Percentiles rank a stretch among this genome's conserved stretches.
Evolutionary conservation across 2,888 invertebrate species (phyloP).

Genomic region (Conistra vaccinii): DNA sequence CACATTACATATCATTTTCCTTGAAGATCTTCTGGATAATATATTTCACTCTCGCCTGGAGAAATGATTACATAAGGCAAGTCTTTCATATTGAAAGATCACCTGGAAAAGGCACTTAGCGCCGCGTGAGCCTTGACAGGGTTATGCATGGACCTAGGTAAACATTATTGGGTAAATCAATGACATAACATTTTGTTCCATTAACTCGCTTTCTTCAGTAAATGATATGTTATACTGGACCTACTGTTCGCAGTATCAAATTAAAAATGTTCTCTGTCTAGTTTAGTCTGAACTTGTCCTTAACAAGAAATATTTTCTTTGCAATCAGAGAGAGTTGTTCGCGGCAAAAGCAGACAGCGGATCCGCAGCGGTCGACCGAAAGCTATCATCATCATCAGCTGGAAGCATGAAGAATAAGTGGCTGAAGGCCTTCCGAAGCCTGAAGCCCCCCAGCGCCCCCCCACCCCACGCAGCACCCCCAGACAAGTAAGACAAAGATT

Average conservation of each 20-base stretch:
- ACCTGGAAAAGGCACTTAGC: slow-evolving; percentile 48
- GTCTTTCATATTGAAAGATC: slow-evolving; percentile 36
- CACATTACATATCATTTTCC: slow-evolving; percentile 17
- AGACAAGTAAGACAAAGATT: slow-evolving; percentile 82
- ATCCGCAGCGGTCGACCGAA: slow-evolving; percentile 93
- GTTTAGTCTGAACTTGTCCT: not conserved
- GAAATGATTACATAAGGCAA: slow-evolving; percentile 40
- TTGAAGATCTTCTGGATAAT: not conserved
- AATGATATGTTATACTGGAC: not conserved
- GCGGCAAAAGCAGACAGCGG: slow-evolving; percentile 94
- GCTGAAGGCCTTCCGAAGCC: slow-evolving; percentile 98
- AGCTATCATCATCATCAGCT: slow-evolving; percentile 96
- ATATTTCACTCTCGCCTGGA: slow-evolving; percentile 17
- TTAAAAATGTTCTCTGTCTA: not conserved
- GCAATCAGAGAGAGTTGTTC: slow-evolving; percentile 95
- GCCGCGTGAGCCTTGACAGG: slow-evolving; percentile 25
- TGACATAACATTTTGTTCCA: slow-evolving; percentile 22
- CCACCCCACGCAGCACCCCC: slow-evolving; percentile 86
- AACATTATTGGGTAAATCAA: slow-evolving; percentile 27
- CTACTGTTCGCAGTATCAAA: not conserved
- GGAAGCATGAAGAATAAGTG: slow-evolving; percentile 99
- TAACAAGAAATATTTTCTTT: slow-evolving; percentile 55
- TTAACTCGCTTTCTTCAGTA: not conserved
- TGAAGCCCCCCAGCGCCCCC: slow-evolving; percentile 94
- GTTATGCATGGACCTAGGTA: slow-evolving; percentile 33